Conservation (phyloP, 2,888 invertebrate genomes). For the Gymnoscelis rufifasciata region DNA sequence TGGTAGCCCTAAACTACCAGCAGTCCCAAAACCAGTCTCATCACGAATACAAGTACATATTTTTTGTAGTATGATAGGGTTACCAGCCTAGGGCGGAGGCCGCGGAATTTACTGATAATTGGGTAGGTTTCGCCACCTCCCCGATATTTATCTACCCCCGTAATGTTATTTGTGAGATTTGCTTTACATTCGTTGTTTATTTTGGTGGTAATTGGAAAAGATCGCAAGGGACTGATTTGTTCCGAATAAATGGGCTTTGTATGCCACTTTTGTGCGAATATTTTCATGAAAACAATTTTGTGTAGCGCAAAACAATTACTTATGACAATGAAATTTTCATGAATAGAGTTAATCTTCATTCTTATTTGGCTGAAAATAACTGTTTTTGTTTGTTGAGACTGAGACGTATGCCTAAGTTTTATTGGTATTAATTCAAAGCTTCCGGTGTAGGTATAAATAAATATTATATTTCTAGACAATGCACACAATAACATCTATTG, state of each 20-base stretch:
- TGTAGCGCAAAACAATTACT: not conserved
- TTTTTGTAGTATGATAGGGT: not conserved
- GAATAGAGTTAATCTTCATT: too few species aligned
- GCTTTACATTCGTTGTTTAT: slow-evolving; percentile 19
- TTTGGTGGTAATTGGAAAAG: slow-evolving; percentile 18
- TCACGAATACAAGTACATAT: too few species aligned
- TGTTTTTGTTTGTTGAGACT: too few species aligned
- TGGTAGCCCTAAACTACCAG: too few species aligned
- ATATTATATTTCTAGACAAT: too few species aligned
- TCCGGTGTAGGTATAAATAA: too few species aligned
- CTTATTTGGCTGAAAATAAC: too few species aligned
- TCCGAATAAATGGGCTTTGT: slow-evolving; percentile 8
- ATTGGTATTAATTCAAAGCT: too few species aligned
- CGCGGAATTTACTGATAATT: slow-evolving; percentile 22
- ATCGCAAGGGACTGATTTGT: slow-evolving; percentile 18
- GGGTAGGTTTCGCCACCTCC: slow-evolving; percentile 18
- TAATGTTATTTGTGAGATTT: slow-evolving; percentile 22
- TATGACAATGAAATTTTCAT: too few species aligned
- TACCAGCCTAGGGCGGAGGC: not conserved
- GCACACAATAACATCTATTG: too few species aligned
- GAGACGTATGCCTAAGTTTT: too few species aligned
- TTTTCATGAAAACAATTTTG: not conserved
- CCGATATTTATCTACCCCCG: slow-evolving; percentile 20
- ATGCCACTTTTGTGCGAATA: not conserved
- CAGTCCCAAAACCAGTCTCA: too few species aligned